These are phyloP conservation scores for Camelus dromedarius DNA, from an alignment of 2,113 vertebrate species.

Conservation along the genomic window DNA sequence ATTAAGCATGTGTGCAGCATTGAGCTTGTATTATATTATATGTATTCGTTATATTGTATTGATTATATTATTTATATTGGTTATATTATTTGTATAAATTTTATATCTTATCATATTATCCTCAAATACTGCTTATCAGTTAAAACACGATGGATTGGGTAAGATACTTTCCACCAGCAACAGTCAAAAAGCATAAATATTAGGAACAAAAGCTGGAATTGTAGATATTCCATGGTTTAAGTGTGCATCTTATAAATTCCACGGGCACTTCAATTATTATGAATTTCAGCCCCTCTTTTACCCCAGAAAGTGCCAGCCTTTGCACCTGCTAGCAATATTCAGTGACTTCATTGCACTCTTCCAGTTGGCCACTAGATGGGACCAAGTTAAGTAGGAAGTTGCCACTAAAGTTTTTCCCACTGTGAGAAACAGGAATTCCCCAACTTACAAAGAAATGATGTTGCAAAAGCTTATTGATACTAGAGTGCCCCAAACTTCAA, in stretches of 20 bases:
- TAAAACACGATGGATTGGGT: background rate
- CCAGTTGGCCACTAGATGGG: constrained; percentile 71
- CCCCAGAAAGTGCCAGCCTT: background rate
- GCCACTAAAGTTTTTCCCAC: background rate
- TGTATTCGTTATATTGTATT: background rate
- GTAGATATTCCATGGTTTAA: background rate
- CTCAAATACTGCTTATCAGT: background rate
- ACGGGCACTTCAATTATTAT: background rate
- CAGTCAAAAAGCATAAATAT: background rate
- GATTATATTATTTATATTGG: background rate
- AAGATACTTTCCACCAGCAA: constrained; percentile 4
- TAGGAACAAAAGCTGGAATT: background rate
- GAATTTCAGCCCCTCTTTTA: background rate
- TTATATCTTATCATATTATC: background rate
- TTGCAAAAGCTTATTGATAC: background rate
- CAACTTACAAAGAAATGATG: background rate
- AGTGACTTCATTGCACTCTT: background rate
- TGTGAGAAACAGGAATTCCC: background rate
- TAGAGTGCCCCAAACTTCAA: background rate
- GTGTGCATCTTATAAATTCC: background rate
- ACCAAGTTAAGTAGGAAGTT: constrained; percentile 55
- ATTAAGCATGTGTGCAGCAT: background rate
- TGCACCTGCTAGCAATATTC: constrained; percentile 54
- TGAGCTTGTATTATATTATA: background rate
- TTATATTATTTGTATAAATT: background rate